phyloP scores from a whole-genome alignment of 1,140 invertebrate species.

The Macrosteles quadrilineatus region DNA sequence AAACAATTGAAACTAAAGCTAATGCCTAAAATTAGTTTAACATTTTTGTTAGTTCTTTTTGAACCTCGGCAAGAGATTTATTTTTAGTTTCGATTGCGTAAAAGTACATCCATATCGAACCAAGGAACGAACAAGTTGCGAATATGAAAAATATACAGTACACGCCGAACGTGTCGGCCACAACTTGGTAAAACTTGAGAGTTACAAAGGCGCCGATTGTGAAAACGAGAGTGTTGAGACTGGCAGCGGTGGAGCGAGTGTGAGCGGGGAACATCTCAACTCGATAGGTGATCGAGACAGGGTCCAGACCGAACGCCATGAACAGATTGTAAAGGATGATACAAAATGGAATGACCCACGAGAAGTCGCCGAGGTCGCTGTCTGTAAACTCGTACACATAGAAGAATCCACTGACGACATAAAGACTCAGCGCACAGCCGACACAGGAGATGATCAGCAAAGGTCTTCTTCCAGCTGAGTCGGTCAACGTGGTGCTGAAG shows the following conservation, averaged over 20 bases:
- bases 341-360: not conserved
- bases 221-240: not conserved
- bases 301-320: constrained; percentile 34
- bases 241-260: constrained; percentile 7
- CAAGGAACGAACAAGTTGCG: constrained; percentile 62
- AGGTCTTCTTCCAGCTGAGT: constrained; percentile 53
- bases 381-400: not conserved
- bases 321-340: constrained; percentile 14
- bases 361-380: no score
- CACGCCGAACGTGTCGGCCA: constrained; percentile 61
- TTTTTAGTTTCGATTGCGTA: constrained; percentile 82
- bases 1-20: no score
- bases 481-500: constrained; percentile 47
- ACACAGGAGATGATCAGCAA: constrained; percentile 54
- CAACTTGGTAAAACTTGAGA: constrained; percentile 68
- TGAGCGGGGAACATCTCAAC: constrained; percentile 32
- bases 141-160: constrained; percentile 80
- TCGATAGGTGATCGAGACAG: constrained; percentile 32
- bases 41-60: constrained; percentile 51
- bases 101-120: constrained; percentile 58
- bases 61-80: constrained; percentile 73
- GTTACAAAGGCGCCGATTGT: constrained; percentile 57
- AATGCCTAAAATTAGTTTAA: no score
- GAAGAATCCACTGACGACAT: constrained; percentile 27
- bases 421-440: constrained; percentile 21